Evolutionary conservation across 2,797 vertebrate species (phyloP).

Genomic region (Tenualosa ilisha): DNA sequence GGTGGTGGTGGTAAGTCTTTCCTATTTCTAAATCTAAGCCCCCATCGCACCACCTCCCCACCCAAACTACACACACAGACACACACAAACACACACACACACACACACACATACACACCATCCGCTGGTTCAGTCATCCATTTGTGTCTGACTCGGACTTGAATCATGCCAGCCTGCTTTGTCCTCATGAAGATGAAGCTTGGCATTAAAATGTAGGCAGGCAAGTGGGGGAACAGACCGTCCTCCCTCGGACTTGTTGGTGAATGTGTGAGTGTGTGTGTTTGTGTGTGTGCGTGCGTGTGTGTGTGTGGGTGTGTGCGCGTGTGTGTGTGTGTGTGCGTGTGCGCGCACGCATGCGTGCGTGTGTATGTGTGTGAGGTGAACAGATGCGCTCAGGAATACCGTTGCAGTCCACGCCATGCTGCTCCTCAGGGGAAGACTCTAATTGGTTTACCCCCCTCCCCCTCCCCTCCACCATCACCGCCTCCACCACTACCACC

Average conservation of each 20-base stretch:
- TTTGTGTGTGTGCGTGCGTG: not conserved
- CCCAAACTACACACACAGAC: constrained; percentile 29
- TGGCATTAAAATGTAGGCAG: not conserved
- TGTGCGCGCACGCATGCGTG: not conserved
- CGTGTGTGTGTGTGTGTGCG: not conserved
- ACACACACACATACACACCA: constrained; percentile 15
- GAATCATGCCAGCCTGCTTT: not conserved
- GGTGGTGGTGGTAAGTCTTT: not conserved
- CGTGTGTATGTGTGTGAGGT: constrained; percentile 12
- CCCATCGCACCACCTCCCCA: constrained; percentile 27
- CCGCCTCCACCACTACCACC: not conserved
- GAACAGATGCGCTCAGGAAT: constrained; percentile 65
- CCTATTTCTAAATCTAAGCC: constrained; percentile 30
- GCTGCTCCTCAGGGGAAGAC: constrained; percentile 62
- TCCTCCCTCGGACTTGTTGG: not conserved
- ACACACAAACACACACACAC: constrained; percentile 19
- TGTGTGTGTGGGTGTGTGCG: not conserved
- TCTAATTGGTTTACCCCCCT: constrained; percentile 55
- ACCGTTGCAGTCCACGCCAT: constrained; percentile 60
- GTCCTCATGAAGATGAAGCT: not conserved
- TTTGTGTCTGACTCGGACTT: not conserved
- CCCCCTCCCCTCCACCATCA: constrained; percentile 20
- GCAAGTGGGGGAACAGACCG: not conserved
- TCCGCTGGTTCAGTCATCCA: not conserved
- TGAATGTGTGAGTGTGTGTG: not conserved